Evolutionary conservation across 2,113 vertebrate species (phyloP).

Genomic region (Halcyon malimbica): DNA sequence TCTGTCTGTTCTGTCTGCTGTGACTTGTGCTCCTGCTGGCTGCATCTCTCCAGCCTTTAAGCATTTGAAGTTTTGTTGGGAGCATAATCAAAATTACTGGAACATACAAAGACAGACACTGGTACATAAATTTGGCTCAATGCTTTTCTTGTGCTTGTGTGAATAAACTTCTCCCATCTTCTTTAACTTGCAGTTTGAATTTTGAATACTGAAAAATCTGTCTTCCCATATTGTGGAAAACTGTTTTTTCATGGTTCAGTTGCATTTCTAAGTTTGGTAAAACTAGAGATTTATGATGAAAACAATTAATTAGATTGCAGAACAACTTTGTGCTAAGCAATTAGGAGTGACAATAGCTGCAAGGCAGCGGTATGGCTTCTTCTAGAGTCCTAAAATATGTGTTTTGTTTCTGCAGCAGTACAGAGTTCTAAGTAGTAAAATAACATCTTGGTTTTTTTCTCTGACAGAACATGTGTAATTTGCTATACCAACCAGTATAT

Average conservation of each 20-base stretch:
- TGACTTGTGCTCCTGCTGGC: background rate
- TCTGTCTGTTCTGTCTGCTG: background rate
- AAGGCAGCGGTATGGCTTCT: background rate
- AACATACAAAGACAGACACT: background rate
- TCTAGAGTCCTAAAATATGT: rapidly evolving
- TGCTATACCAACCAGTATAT: background rate
- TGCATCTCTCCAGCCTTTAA: background rate
- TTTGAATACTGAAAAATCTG: background rate
- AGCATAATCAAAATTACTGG: background rate
- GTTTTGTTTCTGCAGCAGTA: background rate
- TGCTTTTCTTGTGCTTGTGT: background rate
- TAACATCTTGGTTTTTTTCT: background rate
- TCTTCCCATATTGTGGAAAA: background rate
- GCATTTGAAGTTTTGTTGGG: background rate
- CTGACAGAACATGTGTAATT: background rate
- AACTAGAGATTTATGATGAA: background rate
- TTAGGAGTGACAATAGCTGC: background rate
- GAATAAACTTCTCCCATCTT: background rate
- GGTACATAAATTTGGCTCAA: background rate
- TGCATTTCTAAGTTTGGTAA: background rate
- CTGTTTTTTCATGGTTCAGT: background rate
- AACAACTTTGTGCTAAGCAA: background rate
- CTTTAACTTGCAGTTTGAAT: background rate
- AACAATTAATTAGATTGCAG: background rate
- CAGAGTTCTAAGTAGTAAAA: background rate